Conservation (phyloP, 1,140 invertebrate genomes). For the Meloidogyne floridensis region DNA sequence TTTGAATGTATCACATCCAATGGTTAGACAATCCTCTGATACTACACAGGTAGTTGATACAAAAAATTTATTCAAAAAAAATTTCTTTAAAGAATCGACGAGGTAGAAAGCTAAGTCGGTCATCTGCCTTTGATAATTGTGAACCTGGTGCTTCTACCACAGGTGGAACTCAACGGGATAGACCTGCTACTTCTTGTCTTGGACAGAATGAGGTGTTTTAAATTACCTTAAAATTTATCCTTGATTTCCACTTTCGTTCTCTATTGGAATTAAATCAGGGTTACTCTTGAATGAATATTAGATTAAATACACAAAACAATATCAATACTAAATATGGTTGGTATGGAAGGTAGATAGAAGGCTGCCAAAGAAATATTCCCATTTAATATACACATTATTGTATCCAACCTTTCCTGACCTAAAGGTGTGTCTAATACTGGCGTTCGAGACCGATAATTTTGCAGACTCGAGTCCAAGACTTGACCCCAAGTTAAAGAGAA, state of each 20-base stretch:
- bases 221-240: not conserved
- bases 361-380: no score
- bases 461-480: no score
- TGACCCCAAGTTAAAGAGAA: not conserved
- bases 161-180: not conserved
- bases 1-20: slow-evolving; percentile 3
- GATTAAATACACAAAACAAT: not conserved
- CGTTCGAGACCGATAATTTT: no score
- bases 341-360: not conserved
- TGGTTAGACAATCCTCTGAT: not conserved
- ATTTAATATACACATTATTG: no score
- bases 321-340: not conserved
- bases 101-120: not conserved
- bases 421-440: no score
- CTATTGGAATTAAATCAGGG: no score
- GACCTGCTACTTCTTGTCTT: not conserved
- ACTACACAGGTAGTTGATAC: not conserved
- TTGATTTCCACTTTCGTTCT: no score
- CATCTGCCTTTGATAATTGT: not conserved
- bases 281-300: no score
- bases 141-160: not conserved
- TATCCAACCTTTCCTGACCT: no score
- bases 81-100: not conserved
- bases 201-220: slow-evolving; percentile 3
- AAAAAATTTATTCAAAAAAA: not conserved